Conservation (phyloP, 2,888 invertebrate species). For the Volucella bombylans region DNA sequence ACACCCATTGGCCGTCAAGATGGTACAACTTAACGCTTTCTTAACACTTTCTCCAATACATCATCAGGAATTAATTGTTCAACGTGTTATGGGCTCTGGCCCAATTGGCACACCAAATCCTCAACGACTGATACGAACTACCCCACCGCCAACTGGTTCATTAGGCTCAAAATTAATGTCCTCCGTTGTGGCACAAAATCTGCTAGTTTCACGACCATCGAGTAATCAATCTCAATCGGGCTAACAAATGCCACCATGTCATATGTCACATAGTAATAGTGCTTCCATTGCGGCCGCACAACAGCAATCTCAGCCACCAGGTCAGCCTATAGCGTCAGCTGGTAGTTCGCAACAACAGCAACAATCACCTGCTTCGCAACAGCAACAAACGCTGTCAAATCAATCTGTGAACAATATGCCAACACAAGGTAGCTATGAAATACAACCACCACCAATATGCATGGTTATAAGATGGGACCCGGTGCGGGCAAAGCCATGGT, state of each 20-base stretch:
- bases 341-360: slow-evolving; percentile 81
- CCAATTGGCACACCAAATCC: slow-evolving; percentile 86
- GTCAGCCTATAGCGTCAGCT: slow-evolving; percentile 76
- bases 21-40: too few species aligned
- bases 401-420: slow-evolving; percentile 80
- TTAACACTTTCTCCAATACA: too few species aligned
- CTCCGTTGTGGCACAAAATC: slow-evolving; percentile 95
- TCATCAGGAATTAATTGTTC: too few species aligned
- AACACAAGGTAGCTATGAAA: slow-evolving; percentile 80
- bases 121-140: slow-evolving; percentile 92
- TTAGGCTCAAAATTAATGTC: slow-evolving; percentile 98
- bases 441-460: slow-evolving; percentile 80
- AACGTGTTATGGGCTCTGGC: slow-evolving; percentile 87
- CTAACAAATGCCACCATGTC: slow-evolving; percentile 80
- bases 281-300: slow-evolving; percentile 78
- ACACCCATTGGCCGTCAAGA: too few species aligned
- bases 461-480: slow-evolving; percentile 86
- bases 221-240: slow-evolving; percentile 89
- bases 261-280: slow-evolving; percentile 76
- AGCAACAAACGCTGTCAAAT: slow-evolving; percentile 78
- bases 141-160: slow-evolving; percentile 95
- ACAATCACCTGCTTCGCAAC: slow-evolving; percentile 82
- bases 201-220: slow-evolving; percentile 97
- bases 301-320: slow-evolving; percentile 79
- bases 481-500: slow-evolving; percentile 85